These are phyloP conservation scores for Ladona fulva DNA, from an alignment of 1,140 invertebrate genomes.

Conservation along the genomic window DNA sequence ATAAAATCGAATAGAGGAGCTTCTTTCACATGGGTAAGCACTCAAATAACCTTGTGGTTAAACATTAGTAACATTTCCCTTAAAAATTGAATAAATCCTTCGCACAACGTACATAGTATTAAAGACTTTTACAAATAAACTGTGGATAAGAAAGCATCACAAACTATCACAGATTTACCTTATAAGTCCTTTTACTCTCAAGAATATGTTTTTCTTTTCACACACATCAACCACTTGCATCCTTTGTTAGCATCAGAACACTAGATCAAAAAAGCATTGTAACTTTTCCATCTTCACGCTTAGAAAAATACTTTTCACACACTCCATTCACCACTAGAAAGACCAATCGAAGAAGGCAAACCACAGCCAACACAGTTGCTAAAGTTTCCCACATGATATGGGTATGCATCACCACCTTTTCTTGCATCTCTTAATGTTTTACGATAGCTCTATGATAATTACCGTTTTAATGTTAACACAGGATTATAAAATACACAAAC, in stretches of 20 bases:
- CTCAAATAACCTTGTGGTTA: conserved; percentile 9
- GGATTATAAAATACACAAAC: conserved; percentile 10
- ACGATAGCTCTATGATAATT: conserved; percentile 1
- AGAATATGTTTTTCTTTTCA: conserved; percentile 14
- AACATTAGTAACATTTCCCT: conserved; percentile 6
- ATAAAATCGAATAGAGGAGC: conserved; percentile 3
- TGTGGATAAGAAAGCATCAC: conserved; percentile 22
- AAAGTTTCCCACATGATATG: not conserved
- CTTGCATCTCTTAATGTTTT: not conserved
- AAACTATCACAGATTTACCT: conserved; percentile 25
- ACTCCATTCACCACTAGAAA: conserved; percentile 15
- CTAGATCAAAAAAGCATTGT: conserved; percentile 17
- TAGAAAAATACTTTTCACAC: conserved; percentile 23
- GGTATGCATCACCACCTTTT: not conserved
- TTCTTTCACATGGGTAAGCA: not conserved
- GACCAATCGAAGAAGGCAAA: conserved; percentile 21
- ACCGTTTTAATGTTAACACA: not conserved
- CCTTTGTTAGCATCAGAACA: conserved; percentile 16
- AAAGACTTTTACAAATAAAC: conserved; percentile 18
- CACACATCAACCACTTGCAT: conserved; percentile 13
- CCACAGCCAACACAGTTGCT: conserved; percentile 20
- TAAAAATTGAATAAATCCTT: conserved; percentile 11
- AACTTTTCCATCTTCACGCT: conserved; percentile 21
- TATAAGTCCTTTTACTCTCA: conserved; percentile 19
- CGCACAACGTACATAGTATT: conserved; percentile 14